Percentiles rank a stretch among this genome's conserved stretches.
These are phyloP conservation scores for Vicugna pacos DNA, from an alignment of 2,113 vertebrate genomes.

Conservation along the genomic window DNA sequence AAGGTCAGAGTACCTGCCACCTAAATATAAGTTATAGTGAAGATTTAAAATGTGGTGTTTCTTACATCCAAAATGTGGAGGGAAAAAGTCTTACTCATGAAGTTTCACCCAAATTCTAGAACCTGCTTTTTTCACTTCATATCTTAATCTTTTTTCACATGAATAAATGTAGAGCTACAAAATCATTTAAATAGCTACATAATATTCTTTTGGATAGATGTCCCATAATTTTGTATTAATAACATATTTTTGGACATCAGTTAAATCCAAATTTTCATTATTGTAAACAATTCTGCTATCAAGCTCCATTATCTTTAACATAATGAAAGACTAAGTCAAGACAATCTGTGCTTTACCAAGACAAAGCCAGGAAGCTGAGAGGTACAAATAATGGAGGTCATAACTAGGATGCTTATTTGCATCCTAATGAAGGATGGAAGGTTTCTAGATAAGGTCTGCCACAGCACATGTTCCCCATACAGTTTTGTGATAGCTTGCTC, in stretches of 20 bases:
- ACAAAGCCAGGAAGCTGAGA: neutral
- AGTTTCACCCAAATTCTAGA: neutral
- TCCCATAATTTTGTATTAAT: neutral
- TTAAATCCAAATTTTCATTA: conserved; percentile 25
- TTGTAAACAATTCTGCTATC: conserved; percentile 2
- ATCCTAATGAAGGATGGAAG: neutral
- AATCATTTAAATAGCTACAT: neutral
- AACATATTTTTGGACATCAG: neutral
- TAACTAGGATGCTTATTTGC: neutral
- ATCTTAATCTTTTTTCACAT: neutral
- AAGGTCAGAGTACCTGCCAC: neutral
- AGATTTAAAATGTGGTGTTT: neutral
- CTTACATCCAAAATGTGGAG: neutral
- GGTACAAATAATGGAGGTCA: neutral
- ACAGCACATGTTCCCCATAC: neutral
- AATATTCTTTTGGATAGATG: neutral
- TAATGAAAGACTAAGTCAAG: conserved; percentile 23
- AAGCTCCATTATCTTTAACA: conserved; percentile 34
- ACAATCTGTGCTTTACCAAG: neutral
- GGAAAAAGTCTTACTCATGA: neutral
- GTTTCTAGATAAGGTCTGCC: neutral
- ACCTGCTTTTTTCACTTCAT: neutral
- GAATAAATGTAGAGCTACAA: neutral
- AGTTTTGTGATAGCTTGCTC: neutral
- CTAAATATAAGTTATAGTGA: neutral